A percentile compares a stretch with the other conserved stretches of the same genome.
Conservation (phyloP, 2,888 invertebrate species). For the Dusona sp. region DNA sequence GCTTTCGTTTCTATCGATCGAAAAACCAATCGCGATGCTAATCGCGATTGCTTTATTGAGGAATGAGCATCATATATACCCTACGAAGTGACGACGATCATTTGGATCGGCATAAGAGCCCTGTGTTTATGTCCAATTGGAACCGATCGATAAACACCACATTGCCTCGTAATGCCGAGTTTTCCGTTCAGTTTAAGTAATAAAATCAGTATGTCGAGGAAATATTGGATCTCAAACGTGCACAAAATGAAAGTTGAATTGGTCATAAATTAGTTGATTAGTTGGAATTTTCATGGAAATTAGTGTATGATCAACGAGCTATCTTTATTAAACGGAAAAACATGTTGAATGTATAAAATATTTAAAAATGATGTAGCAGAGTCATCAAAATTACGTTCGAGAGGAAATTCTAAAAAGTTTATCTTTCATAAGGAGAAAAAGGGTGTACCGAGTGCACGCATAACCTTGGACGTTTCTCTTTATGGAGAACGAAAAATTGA, state of each 20-base stretch:
- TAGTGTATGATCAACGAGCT: neutral
- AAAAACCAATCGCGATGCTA: neutral
- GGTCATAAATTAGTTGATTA: neutral
- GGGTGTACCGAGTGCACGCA: too few relatives aligned
- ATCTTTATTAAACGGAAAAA: neutral
- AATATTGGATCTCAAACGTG: neutral
- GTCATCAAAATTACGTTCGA: too few relatives aligned
- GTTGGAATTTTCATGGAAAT: neutral
- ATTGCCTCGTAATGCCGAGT: neutral
- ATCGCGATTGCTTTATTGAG: slow-evolving; percentile 3
- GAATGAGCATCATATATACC: neutral
- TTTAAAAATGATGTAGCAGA: neutral
- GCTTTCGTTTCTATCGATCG: neutral
- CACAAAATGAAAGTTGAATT: neutral
- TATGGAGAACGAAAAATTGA: too few relatives aligned
- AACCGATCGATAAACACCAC: neutral
- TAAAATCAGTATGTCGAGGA: neutral
- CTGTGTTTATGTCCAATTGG: neutral
- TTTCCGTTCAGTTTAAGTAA: neutral
- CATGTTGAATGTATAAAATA: too few relatives aligned
- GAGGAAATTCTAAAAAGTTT: neutral
- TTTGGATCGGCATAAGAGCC: neutral
- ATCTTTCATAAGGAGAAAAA: neutral
- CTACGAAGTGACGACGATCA: neutral
- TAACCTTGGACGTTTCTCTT: too few relatives aligned